phyloP scores from a whole-genome alignment of 2,797 vertebrate species.

The Gymnopithys bicolor region DNA sequence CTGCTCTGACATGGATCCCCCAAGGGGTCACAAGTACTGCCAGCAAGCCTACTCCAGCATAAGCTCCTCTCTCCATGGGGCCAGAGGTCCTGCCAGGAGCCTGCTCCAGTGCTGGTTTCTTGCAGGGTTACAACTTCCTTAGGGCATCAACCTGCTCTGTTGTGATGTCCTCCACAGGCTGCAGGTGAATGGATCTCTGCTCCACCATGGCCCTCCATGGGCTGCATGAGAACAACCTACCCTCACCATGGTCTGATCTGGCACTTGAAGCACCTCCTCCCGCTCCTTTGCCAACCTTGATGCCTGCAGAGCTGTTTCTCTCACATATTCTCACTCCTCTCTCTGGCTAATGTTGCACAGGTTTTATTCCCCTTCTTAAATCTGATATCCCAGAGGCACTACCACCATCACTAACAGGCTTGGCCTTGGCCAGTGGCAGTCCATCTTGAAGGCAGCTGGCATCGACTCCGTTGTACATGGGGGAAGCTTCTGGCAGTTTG shows the following conservation, averaged over 20 bases:
- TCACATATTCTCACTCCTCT: not conserved
- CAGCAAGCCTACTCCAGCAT: not conserved
- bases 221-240: not conserved
- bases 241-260: not conserved
- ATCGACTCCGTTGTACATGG: rapidly evolving
- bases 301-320: not conserved
- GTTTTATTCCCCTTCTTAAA: not conserved
- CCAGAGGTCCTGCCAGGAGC: not conserved
- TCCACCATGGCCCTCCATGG: not conserved
- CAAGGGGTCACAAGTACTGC: no score
- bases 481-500: not conserved
- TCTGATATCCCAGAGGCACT: not conserved
- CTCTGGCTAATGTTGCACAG: not conserved
- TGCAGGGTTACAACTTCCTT: not conserved
- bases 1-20: not conserved
- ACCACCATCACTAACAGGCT: not conserved
- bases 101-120: not conserved
- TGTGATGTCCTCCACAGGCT: not conserved
- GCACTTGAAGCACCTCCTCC: not conserved
- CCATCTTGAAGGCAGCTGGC: not conserved
- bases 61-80: not conserved
- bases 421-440: not conserved
- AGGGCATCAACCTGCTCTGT: not conserved
- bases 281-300: not conserved
- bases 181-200: not conserved